These are phyloP conservation scores for Nyleta sp. DNA, from an alignment of 2,888 invertebrate species.

Conservation along the genomic window DNA sequence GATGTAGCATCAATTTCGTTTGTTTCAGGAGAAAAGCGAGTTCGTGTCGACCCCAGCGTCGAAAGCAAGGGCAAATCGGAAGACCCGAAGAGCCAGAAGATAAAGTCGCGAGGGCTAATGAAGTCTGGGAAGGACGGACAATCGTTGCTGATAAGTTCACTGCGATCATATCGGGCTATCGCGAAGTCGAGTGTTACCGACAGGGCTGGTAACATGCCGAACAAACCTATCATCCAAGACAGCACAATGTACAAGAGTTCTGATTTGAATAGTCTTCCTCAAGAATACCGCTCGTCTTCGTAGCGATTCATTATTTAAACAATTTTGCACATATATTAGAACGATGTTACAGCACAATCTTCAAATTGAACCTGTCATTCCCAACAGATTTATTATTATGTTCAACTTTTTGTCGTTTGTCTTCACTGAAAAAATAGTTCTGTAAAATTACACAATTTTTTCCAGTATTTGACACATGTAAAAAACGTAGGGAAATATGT, in stretches of 20 bases:
- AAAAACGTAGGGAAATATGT: too few species aligned
- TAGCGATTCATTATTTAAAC: constrained; percentile 67
- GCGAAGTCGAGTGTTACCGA: constrained; percentile 73
- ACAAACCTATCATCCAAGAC: constrained; percentile 56
- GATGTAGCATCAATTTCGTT: too few species aligned
- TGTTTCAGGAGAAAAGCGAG: constrained; percentile 77
- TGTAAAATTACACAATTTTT: too few species aligned
- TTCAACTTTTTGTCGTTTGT: too few species aligned
- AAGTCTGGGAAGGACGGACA: constrained; percentile 70
- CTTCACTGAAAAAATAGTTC: too few species aligned
- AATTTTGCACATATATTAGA: constrained; percentile 40
- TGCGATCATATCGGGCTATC: constrained; percentile 72
- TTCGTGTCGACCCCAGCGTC: constrained; percentile 79
- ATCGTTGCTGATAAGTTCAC: constrained; percentile 73
- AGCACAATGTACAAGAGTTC: constrained; percentile 67
- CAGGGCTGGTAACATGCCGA: constrained; percentile 69
- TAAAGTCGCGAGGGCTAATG: constrained; percentile 62
- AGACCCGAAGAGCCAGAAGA: constrained; percentile 66
- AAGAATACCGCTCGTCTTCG: constrained; percentile 76
- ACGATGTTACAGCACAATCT: constrained; percentile 36
- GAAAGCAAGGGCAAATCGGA: constrained; percentile 74
- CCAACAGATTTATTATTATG: background rate
- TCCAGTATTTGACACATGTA: too few species aligned
- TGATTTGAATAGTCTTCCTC: constrained; percentile 75
- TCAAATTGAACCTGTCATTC: constrained; percentile 24